phyloP scores from a whole-genome alignment of 2,113 vertebrate species.

The Ornithorhynchus anatinus region DNA sequence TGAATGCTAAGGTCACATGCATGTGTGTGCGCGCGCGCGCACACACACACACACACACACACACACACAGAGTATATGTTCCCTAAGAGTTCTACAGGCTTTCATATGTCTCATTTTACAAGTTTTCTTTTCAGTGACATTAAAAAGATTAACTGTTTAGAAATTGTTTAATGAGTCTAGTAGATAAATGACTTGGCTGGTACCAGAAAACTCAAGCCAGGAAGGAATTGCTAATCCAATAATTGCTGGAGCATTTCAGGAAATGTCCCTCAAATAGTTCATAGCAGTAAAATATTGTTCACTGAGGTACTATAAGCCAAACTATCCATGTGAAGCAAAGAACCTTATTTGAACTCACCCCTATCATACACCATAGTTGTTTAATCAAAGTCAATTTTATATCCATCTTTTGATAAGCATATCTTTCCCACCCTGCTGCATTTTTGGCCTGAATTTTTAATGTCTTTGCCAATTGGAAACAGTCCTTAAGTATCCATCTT shows the following conservation, averaged over 20 bases:
- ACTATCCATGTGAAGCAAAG: neutral
- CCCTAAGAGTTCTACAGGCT: constrained; percentile 22
- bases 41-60: no score
- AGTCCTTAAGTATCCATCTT: neutral
- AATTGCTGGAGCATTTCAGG: neutral
- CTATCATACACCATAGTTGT: neutral
- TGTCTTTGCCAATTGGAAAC: neutral
- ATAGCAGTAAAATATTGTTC: neutral
- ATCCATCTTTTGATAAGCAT: neutral
- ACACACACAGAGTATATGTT: constrained; percentile 7
- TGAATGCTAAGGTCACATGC: no score
- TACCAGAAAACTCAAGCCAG: neutral
- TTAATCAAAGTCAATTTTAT: neutral
- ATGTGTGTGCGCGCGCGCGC: no score
- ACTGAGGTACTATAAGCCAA: neutral
- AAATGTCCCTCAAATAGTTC: neutral
- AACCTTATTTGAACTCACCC: neutral
- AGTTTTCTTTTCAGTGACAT: neutral
- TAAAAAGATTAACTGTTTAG: neutral
- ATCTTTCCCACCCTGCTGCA: neutral
- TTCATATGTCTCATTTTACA: constrained; percentile 19
- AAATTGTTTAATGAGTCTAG: neutral
- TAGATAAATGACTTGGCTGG: neutral
- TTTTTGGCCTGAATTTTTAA: neutral
- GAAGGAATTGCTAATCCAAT: neutral